Evolutionary conservation across 2,797 vertebrate species (phyloP), one percentile per base, ranked within the genome.

Genomic region (Enteromius fasciolatus): DNA sequence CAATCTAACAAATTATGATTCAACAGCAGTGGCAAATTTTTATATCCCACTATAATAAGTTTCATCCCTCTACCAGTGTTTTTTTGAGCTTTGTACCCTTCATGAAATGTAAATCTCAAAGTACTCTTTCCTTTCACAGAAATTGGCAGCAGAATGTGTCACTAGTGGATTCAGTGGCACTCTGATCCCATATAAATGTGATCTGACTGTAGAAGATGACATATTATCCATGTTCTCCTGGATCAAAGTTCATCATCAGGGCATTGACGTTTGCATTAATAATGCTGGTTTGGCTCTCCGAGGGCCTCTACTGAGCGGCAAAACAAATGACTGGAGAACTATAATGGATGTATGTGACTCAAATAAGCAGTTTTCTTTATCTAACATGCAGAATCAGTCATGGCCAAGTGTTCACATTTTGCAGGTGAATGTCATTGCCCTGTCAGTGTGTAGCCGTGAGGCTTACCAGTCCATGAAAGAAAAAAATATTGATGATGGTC

Each of bases 391-490:
- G 5, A 73, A 14, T 33, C 18, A 33, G 18, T 28, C 41, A 48
- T 63, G 2, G 11, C 23, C 12, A 54, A 17, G 66, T 64, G 20
- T 72, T 7, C 5, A 0, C 14, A n/a, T 73, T 8, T 54, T 89
- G 59, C 89, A 97, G 96, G 94, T 98, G 78, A 97, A 97, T 0
- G 90, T 97, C 63, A 87, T 97, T 87, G 97, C 92, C 0, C 91
- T 97, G 87, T 95, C 93, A 73, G 93, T 98, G 85, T 97, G 96
- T 81, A 95, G 96, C 0, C 91, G 95, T 39, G 96, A 98, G 85
- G 94, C 96, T 2, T 97, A 96, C 87, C 95, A 95, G 89, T 97
- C 97, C 61, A 97, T 98, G 96, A 96, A 94, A 85, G 96, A 97
- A 85, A 94, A 96, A 33, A 94, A 93, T 57, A 88, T 98, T 0